Evolutionary conservation across 2,797 vertebrate genomes (phyloP).

Genomic region (Sylvilagus floridanus): DNA sequence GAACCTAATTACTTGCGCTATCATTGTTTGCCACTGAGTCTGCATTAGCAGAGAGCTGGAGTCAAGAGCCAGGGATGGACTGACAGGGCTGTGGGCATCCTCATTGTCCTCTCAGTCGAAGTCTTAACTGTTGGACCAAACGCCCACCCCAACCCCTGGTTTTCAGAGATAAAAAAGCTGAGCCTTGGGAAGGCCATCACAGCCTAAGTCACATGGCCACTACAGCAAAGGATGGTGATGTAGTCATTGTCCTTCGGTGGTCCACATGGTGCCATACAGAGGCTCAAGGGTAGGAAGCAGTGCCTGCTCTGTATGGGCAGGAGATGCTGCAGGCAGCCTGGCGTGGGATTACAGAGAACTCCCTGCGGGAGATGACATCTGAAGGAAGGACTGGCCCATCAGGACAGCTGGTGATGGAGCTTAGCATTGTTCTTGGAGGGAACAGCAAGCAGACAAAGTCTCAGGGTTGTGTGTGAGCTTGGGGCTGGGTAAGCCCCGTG

Average conservation of each 20-base stretch:
- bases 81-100: too few species aligned
- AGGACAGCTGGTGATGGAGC: neutral
- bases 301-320: neutral
- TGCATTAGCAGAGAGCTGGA: too few species aligned
- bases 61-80: too few species aligned
- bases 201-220: neutral
- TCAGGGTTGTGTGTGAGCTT: neutral
- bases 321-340: neutral
- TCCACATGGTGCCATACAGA: neutral
- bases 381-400: neutral
- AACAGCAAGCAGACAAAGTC: neutral
- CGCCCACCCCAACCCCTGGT: too few species aligned
- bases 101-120: too few species aligned
- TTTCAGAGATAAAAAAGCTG: constrained; percentile 4
- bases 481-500: neutral
- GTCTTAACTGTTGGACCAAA: too few species aligned
- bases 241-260: neutral
- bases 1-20: too few species aligned
- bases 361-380: neutral
- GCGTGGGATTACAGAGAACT: neutral
- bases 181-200: neutral
- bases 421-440: neutral
- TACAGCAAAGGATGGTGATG: neutral
- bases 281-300: neutral
- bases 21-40: too few species aligned